These are phyloP conservation scores for Gracilinanus agilis DNA, from an alignment of 2,113 vertebrate genomes.

Conservation along the genomic window DNA sequence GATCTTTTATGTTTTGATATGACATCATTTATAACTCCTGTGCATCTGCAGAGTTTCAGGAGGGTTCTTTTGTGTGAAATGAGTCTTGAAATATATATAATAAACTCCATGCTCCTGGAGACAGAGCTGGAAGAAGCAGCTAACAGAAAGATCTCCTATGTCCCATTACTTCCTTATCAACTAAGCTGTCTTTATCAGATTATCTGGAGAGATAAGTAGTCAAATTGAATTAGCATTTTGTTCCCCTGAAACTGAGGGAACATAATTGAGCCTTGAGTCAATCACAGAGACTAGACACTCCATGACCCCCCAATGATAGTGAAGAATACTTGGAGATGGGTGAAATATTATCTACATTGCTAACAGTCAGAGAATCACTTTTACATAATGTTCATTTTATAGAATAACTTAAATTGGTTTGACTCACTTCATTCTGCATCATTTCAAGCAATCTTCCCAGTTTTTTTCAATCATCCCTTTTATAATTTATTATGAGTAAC, in stretches of 20 bases:
- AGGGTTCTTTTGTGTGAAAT: too few relatives aligned
- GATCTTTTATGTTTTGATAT: too few relatives aligned
- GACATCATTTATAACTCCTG: too few relatives aligned
- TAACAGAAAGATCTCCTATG: too few relatives aligned
- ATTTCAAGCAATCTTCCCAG: background rate
- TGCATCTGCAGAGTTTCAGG: too few relatives aligned
- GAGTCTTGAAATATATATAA: too few relatives aligned
- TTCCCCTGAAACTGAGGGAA: background rate
- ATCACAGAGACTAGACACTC: background rate
- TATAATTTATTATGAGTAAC: background rate
- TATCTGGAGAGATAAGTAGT: too few relatives aligned
- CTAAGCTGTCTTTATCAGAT: too few relatives aligned
- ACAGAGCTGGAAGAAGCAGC: too few relatives aligned
- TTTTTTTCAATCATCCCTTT: background rate
- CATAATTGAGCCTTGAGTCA: background rate
- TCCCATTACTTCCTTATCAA: too few relatives aligned
- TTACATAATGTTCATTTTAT: background rate
- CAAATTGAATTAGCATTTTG: background rate
- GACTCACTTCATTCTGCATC: background rate
- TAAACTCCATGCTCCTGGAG: too few relatives aligned
- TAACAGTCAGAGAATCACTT: background rate
- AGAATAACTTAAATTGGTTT: background rate
- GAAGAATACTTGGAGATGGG: background rate
- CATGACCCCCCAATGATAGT: background rate
- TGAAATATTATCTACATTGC: background rate